These are phyloP conservation scores for Hippoglossus hippoglossus DNA, from an alignment of 2,797 vertebrate species.

Conservation along the genomic window DNA sequence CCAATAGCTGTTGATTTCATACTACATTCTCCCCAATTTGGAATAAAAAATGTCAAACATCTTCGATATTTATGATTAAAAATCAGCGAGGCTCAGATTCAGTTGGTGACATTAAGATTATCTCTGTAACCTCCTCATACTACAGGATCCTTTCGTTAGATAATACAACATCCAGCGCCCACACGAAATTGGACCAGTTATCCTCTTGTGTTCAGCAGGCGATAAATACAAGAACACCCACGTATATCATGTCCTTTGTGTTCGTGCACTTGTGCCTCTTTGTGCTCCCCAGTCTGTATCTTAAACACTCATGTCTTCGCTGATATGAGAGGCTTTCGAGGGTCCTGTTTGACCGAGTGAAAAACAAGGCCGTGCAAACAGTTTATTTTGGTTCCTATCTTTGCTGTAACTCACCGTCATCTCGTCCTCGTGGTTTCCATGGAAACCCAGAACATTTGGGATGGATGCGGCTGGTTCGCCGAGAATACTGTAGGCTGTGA, in stretches of 20 bases:
- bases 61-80: too few species aligned
- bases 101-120: too few species aligned
- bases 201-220: too few species aligned
- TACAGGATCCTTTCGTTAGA: too few species aligned
- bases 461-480: not conserved
- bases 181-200: too few species aligned
- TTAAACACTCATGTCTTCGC: not conserved
- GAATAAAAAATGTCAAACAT: too few species aligned
- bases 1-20: too few species aligned
- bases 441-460: conserved; percentile 33
- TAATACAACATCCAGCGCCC: too few species aligned
- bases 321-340: not conserved
- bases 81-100: too few species aligned
- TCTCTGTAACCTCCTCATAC: too few species aligned
- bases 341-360: conserved; percentile 13
- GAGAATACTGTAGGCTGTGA: conserved; percentile 33
- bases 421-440: conserved; percentile 36
- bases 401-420: conserved; percentile 12
- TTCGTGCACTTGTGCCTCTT: not conserved
- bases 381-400: conserved; percentile 28
- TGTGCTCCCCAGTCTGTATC: conserved; percentile 13
- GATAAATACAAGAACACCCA: too few species aligned
- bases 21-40: too few species aligned
- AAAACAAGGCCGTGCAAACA: conserved; percentile 12
- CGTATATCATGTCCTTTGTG: not conserved